A percentile compares a stretch with the other conserved stretches of the same genome.
Evolutionary conservation across 1,140 invertebrate species (phyloP).

Genomic region (Cydia fagiglandana): DNA sequence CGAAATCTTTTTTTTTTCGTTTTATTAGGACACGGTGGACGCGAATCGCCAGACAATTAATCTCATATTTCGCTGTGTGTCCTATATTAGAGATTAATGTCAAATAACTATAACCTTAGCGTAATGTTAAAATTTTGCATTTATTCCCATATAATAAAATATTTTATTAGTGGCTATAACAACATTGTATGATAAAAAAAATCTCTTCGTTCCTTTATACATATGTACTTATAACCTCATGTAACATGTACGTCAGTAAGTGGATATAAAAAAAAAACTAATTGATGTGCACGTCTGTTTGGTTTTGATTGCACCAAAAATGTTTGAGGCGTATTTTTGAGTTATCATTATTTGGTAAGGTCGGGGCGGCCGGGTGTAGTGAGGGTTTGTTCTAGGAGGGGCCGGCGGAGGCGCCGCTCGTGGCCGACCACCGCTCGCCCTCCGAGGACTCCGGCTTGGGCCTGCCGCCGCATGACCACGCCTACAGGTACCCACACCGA

Average conservation of each 20-base stretch:
- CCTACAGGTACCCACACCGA: conserved; percentile 73
- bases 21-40: too few relatives aligned
- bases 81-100: conserved; percentile 1
- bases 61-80: background rate
- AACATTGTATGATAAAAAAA: background rate
- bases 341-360: background rate
- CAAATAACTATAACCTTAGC: background rate
- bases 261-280: background rate
- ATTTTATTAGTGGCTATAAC: background rate
- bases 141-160: background rate
- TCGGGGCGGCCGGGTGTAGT: conserved; percentile 56
- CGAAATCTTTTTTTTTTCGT: background rate
- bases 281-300: conserved; percentile 3
- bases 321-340: background rate
- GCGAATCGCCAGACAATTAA: background rate
- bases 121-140: background rate
- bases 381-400: conserved; percentile 80
- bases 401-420: conserved; percentile 79
- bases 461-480: conserved; percentile 85
- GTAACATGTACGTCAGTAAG: background rate
- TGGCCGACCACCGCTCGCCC: conserved; percentile 84
- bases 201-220: background rate
- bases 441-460: conserved; percentile 92
- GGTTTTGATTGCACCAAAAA: conserved; percentile 1
- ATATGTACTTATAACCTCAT: background rate